phyloP scores from a whole-genome alignment of 2,888 invertebrate genomes.

The Scaeva pyrastri region DNA sequence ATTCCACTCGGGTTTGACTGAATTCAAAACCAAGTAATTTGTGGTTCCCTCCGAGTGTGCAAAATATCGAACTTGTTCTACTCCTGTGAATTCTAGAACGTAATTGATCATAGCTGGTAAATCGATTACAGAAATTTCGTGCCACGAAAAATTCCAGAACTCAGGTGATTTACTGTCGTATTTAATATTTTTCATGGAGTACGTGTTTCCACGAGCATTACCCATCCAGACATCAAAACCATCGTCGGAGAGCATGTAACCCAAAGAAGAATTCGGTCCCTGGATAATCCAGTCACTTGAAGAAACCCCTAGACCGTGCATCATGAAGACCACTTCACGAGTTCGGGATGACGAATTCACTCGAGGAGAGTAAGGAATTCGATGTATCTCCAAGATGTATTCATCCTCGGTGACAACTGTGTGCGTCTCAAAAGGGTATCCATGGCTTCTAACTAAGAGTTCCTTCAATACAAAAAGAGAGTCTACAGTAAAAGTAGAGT shows the following conservation, averaged over 20 bases:
- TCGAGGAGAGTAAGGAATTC: not conserved
- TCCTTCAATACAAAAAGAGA: not conserved
- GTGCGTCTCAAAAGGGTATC: not conserved
- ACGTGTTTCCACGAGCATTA: not conserved
- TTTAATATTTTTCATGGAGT: not conserved
- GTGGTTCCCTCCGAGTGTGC: not conserved
- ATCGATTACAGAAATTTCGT: constrained; percentile 93
- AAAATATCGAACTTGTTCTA: not conserved
- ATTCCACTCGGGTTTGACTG: not conserved
- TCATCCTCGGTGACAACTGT: not conserved
- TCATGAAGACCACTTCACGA: not conserved
- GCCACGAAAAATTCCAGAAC: constrained; percentile 86
- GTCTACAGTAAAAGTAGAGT: too few relatives aligned
- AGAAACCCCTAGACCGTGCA: not conserved
- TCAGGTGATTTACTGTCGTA: not conserved
- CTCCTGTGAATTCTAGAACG: constrained; percentile 79
- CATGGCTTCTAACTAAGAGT: not conserved
- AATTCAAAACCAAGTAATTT: not conserved
- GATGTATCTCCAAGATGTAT: constrained; percentile 1
- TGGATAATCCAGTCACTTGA: not conserved
- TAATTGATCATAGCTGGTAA: constrained; percentile 92
- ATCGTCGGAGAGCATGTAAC: not conserved
- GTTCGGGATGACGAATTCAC: not conserved
- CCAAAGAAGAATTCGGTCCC: not conserved
- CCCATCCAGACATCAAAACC: constrained; percentile 14